Percentiles rank a stretch among this genome's conserved stretches.
phyloP scores from a whole-genome alignment of 2,888 invertebrate genomes.

The Erannis defoliaria region DNA sequence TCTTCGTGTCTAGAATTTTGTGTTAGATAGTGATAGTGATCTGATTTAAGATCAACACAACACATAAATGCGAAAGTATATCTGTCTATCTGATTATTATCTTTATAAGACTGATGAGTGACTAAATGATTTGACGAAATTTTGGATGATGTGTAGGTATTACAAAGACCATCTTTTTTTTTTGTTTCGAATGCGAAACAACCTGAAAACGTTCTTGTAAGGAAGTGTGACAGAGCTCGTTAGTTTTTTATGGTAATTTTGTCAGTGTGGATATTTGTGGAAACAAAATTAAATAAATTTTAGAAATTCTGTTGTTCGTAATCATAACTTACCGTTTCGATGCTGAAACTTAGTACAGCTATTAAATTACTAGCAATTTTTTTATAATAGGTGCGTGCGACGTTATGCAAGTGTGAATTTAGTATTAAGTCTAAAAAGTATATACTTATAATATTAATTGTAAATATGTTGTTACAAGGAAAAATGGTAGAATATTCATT shows the following conservation, averaged over 20 bases:
- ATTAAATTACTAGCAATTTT: background rate
- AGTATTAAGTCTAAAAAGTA: background rate
- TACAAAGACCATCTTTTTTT: no score
- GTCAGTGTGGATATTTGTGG: slow-evolving; percentile 59
- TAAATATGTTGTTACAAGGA: slow-evolving; percentile 57
- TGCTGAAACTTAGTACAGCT: background rate
- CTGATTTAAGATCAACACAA: no score
- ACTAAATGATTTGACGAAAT: no score
- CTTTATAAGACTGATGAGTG: no score
- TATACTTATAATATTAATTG: slow-evolving; percentile 20
- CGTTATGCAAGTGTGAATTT: slow-evolving; percentile 17
- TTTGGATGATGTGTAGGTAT: no score
- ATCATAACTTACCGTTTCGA: slow-evolving; percentile 40
- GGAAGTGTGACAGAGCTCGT: no score
- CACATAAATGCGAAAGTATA: no score
- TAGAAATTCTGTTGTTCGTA: background rate
- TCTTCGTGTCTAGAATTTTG: slow-evolving; percentile 69
- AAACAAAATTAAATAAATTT: slow-evolving; percentile 5
- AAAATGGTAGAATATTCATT: slow-evolving; percentile 76
- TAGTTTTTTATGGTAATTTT: slow-evolving; percentile 4
- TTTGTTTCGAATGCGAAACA: no score
- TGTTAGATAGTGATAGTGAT: background rate
- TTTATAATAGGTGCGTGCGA: slow-evolving; percentile 12
- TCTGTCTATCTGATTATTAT: no score
- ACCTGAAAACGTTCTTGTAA: no score